A percentile compares a stretch with the other conserved stretches of the same genome.
phyloP scores from a whole-genome alignment of 2,888 invertebrate species.

The Nematopogon swammerdamellus region DNA sequence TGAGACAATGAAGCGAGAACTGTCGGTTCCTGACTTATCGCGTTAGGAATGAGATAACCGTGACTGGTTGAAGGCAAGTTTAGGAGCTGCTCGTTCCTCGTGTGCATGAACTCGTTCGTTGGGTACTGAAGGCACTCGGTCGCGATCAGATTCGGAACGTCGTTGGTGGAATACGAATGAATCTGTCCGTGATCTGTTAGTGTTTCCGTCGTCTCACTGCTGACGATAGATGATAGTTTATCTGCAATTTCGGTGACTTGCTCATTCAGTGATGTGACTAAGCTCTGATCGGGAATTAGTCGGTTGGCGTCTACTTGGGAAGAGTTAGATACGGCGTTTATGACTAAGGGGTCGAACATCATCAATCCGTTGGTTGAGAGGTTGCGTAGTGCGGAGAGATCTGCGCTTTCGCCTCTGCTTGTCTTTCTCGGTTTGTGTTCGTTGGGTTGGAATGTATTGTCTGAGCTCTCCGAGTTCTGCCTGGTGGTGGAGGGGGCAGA shows the following conservation, averaged over 20 bases:
- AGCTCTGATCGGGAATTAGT: slow-evolving; percentile 39
- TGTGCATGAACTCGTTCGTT: slow-evolving; percentile 23
- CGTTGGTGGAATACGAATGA: slow-evolving; percentile 45
- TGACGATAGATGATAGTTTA: slow-evolving; percentile 38
- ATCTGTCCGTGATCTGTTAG: slow-evolving; percentile 28
- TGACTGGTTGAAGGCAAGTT: slow-evolving; percentile 62
- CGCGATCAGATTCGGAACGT: slow-evolving; percentile 36
- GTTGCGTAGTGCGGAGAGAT: slow-evolving; percentile 38
- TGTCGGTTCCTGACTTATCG: slow-evolving; percentile 55
- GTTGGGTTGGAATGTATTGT: slow-evolving; percentile 32
- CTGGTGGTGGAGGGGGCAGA: slow-evolving; percentile 13
- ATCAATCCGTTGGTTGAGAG: slow-evolving; percentile 45
- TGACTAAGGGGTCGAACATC: slow-evolving; percentile 49
- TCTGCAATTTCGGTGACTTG: slow-evolving; percentile 51
- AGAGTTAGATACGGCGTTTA: slow-evolving; percentile 29
- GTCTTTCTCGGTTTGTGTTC: slow-evolving; percentile 27
- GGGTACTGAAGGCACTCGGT: slow-evolving; percentile 23
- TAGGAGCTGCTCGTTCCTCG: slow-evolving; percentile 39
- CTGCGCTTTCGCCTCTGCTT: slow-evolving; percentile 32
- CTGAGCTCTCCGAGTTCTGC: slow-evolving; percentile 24
- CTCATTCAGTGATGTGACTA: slow-evolving; percentile 47
- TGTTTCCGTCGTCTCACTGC: slow-evolving; percentile 28
- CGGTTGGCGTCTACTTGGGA: slow-evolving; percentile 28
- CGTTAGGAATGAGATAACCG: slow-evolving; percentile 61
- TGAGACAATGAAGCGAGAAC: slow-evolving; percentile 52